These are phyloP conservation scores for Agelaius tricolor DNA, from an alignment of 2,113 vertebrate genomes.

Conservation along the genomic window DNA sequence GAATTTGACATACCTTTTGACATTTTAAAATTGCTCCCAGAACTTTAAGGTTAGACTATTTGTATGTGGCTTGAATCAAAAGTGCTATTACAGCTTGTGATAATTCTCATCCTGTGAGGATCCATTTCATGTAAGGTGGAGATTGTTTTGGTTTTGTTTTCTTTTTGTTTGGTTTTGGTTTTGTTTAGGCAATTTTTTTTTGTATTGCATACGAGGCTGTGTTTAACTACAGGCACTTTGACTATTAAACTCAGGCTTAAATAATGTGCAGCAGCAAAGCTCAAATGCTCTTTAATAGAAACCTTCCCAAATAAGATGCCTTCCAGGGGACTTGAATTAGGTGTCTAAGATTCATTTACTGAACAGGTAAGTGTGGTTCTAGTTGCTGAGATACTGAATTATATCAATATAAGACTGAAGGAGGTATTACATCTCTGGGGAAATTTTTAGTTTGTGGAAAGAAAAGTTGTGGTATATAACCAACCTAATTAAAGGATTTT, in stretches of 20 bases:
- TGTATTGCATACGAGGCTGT: background rate
- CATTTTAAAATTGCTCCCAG: background rate
- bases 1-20: background rate
- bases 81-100: background rate
- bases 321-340: background rate
- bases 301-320: background rate
- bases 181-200: background rate
- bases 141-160: background rate
- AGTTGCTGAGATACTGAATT: background rate
- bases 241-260: background rate
- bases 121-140: background rate
- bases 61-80: background rate
- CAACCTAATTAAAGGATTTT: background rate
- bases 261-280: background rate
- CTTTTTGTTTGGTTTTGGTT: background rate
- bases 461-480: background rate
- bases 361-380: background rate
- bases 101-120: background rate
- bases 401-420: background rate
- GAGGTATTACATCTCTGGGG: background rate
- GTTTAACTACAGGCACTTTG: background rate
- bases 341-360: background rate
- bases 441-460: background rate
- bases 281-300: background rate
- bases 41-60: background rate